Evolutionary conservation across 1,140 invertebrate species (phyloP), one percentile per base, ranked within the genome.

Genomic region (Drosophila sproati): DNA sequence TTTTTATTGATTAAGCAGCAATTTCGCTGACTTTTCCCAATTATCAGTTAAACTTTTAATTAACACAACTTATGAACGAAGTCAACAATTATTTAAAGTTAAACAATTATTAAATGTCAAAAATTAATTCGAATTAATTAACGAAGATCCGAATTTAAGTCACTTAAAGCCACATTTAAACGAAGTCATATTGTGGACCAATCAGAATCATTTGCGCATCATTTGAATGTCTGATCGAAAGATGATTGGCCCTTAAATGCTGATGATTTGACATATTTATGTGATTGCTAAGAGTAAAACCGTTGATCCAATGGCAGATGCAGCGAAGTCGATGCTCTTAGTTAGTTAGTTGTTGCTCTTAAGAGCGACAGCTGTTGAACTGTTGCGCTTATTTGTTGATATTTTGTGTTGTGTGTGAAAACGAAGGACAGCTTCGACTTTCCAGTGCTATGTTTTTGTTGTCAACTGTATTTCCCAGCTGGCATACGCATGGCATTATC

Each of bases 21-120:
- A 71, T 45, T 85, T 83, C 62, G 60, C 60, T 56, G 20, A 56
- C 73, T 59, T 56, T 57, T 52, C 31, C 20, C 3, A 68, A 79
- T 85, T 78, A 37, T 73, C 75, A 89, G 89, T 88, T 83, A 83
- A 80, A 57, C 4, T 43, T 66, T 70, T 39, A 74, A 78, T 73
- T 62, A 64, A 69, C 59, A 74, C 61, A 71, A 34, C 43, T 70
- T 70, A 77, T 78, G 73, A 79, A 77, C 69, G 74, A 79, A 77
- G 48, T 43, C 43, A 12, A 28, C 20, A 43, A 70, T 45, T 34
- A 69, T 2, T 66, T 55, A 47, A 59, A 59, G 55, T 29, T 31
- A 1, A 28, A 7, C 7, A 56, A 56, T 77, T 20, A 20, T 20
- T 20, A 20, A 20, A 20, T 20, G 20, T 20, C 20, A 20, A 20